Base-by-base conservation (phyloP, 2,113 vertebrate genomes). In the Anhinga rufa region DNA sequence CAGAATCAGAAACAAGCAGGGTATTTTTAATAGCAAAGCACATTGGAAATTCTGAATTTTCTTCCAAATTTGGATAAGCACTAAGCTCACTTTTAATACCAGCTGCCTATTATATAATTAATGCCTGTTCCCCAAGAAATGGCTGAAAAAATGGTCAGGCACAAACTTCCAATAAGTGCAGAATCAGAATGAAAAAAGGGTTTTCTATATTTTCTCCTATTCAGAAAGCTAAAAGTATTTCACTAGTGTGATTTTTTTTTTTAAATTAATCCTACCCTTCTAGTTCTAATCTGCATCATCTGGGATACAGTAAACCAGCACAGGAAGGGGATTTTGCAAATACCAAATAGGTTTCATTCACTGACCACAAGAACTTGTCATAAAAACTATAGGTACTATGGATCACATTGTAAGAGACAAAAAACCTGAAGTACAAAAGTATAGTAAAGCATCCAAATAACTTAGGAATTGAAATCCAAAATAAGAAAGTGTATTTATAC, bases 1-100 rank as follows among this genome's bases (percentile, higher is more conserved):
- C 54, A 86, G 71, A 76, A 91, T 78, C 68, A 86, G 66, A 77
- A 83, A 69, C 28, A 86, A 91, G 76, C 38, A 88, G 86, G 54
- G 54, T 91, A 83, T 91, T 95, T 93, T 86, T 86, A 72, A 86
- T 65, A 96, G 72, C 60, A 91, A 92, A 74, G 54, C 46, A 86
- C 42, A 61, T 3, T 58, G 89, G 31, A 92, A 92, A 96, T 77
- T 86, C 44, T 61, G 72, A 81, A 57, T 83, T 94, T 91, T 86
- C 68, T 94, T 86, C 92, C 89, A 86, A 91, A 69, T 80, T 77
- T 80, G 76, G 76, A 21, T 54, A 83, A 90, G 38, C n/a, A 83
- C 48, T n/a, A 92, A 62, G 46, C 74, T 77, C 24, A 46, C 57
- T 88, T 86, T 77, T 34, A 64, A 83, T 18, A 72, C 17, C 70